Evolutionary conservation across 30 jellyfish, hydroid and myxozoan genomes (phyloP), one percentile per base, ranked within the genome.

Genomic region (Clytia hemisphaerica): DNA sequence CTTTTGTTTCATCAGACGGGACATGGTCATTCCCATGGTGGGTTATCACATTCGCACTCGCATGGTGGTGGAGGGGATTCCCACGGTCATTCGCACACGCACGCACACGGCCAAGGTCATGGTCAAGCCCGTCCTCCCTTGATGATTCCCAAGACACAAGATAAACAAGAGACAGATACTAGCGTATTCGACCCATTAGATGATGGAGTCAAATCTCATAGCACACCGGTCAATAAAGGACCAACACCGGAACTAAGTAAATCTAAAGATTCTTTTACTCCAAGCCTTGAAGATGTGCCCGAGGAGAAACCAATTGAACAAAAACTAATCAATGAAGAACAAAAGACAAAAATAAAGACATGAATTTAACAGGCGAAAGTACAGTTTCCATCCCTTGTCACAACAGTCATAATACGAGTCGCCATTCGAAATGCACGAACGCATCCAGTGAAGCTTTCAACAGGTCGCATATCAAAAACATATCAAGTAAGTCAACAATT

Each of bases 1-100:
- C 79, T 92, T 53, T 40, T 92, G 58, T 92, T 92, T 59, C 94
- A 92, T 80, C 98, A 89, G 65, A 93, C 93, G 28, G 98, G 98
- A 2, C 83, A 81, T 57, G 95, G 82, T 37, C 98, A 89, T 53
- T 75, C 92, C 4, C 97, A 87, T 49, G 85, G 94, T n/a, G 93
- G 83, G 33, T 79, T 83, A 3, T 75, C 77, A 10, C 67, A 42
- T 22, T 79, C 89, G 26, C 97, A 88, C 37, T 81, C 88, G 2
- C 97, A 81, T 42, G 67, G 91, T 21, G 88, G 72, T 32, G 92
- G 92, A 4, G 85, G 78, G 2, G 77, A 45, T 4, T 75, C 72
- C 2, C 91, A 75, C 59, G 84, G 85, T 19, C 95, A 83, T 47
- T 53, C 76, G 27, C 95, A 83, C 54, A 45, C 46, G 4, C 79